Percentiles rank a stretch among this genome's conserved stretches.
Conservation (phyloP, 1,140 invertebrate genomes). For the Eufriesea mexicana region DNA sequence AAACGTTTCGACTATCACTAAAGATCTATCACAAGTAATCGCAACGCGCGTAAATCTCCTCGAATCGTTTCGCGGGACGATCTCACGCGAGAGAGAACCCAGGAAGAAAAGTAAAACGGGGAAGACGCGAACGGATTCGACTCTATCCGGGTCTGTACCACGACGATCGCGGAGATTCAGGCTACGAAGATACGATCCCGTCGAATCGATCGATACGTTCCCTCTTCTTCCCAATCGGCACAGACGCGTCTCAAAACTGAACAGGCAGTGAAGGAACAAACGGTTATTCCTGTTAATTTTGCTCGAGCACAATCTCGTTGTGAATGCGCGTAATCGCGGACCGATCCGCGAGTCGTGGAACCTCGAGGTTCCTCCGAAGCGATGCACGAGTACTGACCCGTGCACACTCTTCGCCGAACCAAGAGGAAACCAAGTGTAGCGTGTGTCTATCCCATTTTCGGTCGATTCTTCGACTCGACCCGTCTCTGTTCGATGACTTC, state of each 20-base stretch:
- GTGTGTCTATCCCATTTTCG: conserved; percentile 1
- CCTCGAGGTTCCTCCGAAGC: background rate
- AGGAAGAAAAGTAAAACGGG: background rate
- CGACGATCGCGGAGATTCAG: background rate
- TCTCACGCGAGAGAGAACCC: background rate
- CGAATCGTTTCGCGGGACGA: background rate
- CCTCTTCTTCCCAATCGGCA: background rate
- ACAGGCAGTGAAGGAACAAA: conserved; percentile 47
- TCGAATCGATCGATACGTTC: conserved; percentile 47
- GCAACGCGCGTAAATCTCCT: background rate
- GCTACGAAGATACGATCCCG: background rate
- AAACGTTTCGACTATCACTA: conserved; percentile 43
- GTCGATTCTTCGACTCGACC: conserved; percentile 3
- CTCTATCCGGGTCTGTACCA: too few species aligned
- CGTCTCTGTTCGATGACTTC: background rate
- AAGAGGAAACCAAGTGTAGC: background rate
- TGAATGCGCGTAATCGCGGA: background rate
- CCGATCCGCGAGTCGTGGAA: background rate
- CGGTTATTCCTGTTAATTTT: conserved; percentile 1
- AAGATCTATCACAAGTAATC: conserved; percentile 17
- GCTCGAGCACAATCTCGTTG: background rate
- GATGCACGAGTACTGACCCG: background rate
- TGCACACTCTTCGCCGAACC: background rate
- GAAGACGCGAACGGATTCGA: background rate
- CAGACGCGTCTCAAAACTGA: conserved; percentile 4